These are phyloP conservation scores for Parnassius smintheus DNA, from an alignment of 2,888 invertebrate genomes.

Conservation along the genomic window DNA sequence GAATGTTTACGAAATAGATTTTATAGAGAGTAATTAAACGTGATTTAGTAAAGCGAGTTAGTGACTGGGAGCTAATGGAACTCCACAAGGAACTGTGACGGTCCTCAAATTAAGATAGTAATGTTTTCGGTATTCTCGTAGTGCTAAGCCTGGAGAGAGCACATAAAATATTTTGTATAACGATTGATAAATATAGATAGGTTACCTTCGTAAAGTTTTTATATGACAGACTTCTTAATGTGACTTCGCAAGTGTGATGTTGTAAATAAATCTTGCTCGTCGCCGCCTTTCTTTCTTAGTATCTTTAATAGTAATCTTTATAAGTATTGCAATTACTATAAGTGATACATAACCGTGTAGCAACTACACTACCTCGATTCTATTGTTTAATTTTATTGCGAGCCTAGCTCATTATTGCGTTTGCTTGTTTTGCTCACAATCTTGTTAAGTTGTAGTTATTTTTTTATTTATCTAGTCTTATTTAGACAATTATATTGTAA, in stretches of 20 bases:
- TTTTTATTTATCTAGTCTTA: conserved; percentile 57
- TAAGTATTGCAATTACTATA: conserved; percentile 39
- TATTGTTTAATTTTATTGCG: conserved; percentile 55
- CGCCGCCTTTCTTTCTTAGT: too few species aligned
- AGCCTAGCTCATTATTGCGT: conserved; percentile 70
- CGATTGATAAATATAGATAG: conserved; percentile 62
- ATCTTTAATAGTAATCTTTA: too few species aligned
- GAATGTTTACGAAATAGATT: conserved; percentile 56
- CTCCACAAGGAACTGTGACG: conserved; percentile 34
- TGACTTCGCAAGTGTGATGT: conserved; percentile 78
- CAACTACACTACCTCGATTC: conserved; percentile 77
- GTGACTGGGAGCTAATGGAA: conserved; percentile 63
- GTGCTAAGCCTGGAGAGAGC: conserved; percentile 66
- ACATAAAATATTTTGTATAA: conserved; percentile 77
- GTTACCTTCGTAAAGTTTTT: conserved; percentile 68
- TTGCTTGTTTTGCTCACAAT: conserved; percentile 67
- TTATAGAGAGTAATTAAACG: conserved; percentile 55
- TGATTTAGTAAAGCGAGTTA: conserved; percentile 56
- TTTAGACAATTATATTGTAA: conserved; percentile 54
- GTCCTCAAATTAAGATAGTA: conserved; percentile 50
- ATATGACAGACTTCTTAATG: conserved; percentile 74
- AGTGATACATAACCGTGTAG: conserved; percentile 73
- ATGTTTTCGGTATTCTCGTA: conserved; percentile 48
- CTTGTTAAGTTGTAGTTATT: conserved; percentile 55
- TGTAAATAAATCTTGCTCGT: conserved; percentile 63